Conservation (phyloP, 2,113 vertebrate species). For the Erpornis zantholeuca region DNA sequence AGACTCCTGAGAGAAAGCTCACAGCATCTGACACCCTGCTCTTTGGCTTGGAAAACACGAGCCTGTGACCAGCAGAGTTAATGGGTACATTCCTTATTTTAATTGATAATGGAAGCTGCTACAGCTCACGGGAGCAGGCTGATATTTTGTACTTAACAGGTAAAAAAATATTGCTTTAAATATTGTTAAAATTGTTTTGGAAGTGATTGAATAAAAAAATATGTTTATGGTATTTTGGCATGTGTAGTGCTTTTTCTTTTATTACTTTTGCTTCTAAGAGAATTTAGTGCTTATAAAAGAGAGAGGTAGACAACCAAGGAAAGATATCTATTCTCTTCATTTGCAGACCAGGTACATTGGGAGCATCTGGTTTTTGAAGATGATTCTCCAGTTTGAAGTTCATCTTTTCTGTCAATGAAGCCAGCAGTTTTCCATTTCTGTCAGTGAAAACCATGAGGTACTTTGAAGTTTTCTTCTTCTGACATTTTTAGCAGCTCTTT, state of each 20-base stretch:
- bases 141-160: not conserved
- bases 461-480: slow-evolving; percentile 24
- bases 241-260: not conserved
- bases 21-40: not conserved
- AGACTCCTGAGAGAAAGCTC: not conserved
- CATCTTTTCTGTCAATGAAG: not conserved
- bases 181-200: not conserved
- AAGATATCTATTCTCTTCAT: not conserved
- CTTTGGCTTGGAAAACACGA: not conserved
- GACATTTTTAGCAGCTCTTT: not conserved
- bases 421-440: not conserved
- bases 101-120: not conserved
- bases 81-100: not conserved
- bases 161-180: not conserved
- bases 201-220: not conserved
- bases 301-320: not conserved
- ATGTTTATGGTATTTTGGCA: not conserved
- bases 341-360: not conserved
- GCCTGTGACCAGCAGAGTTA: not conserved
- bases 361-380: slow-evolving; percentile 17
- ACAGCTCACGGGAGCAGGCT: not conserved
- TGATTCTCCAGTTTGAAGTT: slow-evolving; percentile 21
- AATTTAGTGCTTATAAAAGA: not conserved
- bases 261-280: not conserved
- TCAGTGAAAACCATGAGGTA: not conserved